Evolutionary conservation across 2,113 vertebrate species (phyloP).

Genomic region (Saiga tatarica): DNA sequence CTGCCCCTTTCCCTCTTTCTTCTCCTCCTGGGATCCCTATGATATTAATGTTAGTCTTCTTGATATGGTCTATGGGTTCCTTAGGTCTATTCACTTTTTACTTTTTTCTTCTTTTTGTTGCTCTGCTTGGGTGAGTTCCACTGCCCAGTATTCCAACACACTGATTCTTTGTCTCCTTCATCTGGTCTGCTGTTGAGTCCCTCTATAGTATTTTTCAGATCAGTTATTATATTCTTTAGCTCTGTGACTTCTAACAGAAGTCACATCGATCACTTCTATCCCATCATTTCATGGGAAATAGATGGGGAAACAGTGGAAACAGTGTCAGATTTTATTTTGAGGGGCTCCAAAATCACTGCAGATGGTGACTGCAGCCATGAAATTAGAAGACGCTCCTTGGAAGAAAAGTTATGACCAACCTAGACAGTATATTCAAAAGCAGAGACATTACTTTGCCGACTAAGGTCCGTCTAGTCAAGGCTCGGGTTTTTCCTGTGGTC

Average conservation of each 20-base stretch:
- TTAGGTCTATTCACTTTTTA: neutral
- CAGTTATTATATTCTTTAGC: neutral
- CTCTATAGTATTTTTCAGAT: neutral
- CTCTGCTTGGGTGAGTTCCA: neutral
- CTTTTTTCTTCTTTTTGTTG: neutral
- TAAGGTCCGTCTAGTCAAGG: too few species aligned
- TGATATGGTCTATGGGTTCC: neutral
- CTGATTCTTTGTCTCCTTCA: neutral
- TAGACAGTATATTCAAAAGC: too few species aligned
- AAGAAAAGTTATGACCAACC: too few species aligned
- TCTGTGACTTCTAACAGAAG: neutral
- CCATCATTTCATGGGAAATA: too few species aligned
- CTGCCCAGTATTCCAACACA: neutral
- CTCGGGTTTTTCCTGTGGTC: too few species aligned
- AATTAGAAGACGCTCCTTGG: too few species aligned
- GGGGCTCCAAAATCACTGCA: too few species aligned
- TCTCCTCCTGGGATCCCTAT: neutral
- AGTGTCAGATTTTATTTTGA: too few species aligned
- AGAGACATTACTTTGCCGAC: too few species aligned
- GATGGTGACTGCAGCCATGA: too few species aligned
- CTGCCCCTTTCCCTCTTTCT: neutral
- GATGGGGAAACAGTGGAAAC: too few species aligned
- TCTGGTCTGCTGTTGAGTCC: neutral
- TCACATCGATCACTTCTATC: too few species aligned
- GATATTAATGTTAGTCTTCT: neutral